phyloP scores from a whole-genome alignment of 2,888 invertebrate genomes.

The Pinctada fucata region DNA sequence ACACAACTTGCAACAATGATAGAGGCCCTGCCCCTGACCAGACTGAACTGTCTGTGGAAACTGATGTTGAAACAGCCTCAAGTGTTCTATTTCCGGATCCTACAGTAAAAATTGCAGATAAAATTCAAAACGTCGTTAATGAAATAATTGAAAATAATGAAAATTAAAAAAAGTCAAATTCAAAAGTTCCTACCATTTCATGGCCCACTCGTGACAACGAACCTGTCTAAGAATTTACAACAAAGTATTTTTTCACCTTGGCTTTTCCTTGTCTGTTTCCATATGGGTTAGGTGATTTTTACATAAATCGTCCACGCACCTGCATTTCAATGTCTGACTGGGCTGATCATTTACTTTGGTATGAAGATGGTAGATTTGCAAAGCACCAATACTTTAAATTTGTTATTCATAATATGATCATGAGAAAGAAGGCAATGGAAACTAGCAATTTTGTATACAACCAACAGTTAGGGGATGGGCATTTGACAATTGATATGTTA shows the following conservation, averaged over 20 bases:
- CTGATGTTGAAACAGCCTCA: slow-evolving; percentile 29
- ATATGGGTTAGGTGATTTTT: slow-evolving; percentile 49
- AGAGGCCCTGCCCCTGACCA: slow-evolving; percentile 40
- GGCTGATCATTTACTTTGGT: slow-evolving; percentile 45
- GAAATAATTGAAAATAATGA: slow-evolving; percentile 5
- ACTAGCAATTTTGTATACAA: slow-evolving; percentile 30
- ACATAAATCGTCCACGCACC: slow-evolving; percentile 38
- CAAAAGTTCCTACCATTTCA: slow-evolving; percentile 22
- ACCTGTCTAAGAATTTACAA: slow-evolving; percentile 51
- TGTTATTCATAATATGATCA: slow-evolving; percentile 5
- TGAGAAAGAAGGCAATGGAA: slow-evolving; percentile 36
- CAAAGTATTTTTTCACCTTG: slow-evolving; percentile 44
- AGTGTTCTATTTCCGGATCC: slow-evolving; percentile 31
- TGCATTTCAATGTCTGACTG: slow-evolving; percentile 43
- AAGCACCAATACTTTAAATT: too few species aligned
- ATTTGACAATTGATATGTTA: slow-evolving; percentile 21
- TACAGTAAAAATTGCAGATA: slow-evolving; percentile 18
- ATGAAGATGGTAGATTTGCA: slow-evolving; percentile 41
- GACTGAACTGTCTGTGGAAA: slow-evolving; percentile 25
- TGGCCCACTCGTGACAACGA: slow-evolving; percentile 46
- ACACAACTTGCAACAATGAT: slow-evolving; percentile 23
- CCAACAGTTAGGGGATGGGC: slow-evolving; percentile 37
- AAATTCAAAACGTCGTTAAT: slow-evolving; percentile 21
- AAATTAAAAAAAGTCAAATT: slow-evolving; percentile 6
- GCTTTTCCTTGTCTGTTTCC: slow-evolving; percentile 53